Conservation (phyloP, 2,113 vertebrate species). For the Orthochromis indermauri region DNA sequence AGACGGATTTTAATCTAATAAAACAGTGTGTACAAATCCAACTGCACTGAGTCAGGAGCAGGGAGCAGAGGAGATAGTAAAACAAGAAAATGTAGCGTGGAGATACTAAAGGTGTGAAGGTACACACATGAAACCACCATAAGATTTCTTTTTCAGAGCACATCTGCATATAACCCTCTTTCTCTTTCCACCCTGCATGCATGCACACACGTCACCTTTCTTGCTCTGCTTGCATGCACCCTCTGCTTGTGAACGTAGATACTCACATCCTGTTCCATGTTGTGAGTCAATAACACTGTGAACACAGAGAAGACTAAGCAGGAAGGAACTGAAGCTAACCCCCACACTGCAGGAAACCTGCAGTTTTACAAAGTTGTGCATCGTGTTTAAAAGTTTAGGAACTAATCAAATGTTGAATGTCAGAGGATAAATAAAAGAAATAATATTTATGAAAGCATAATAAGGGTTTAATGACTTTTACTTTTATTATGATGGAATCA, state of each 20-base stretch:
- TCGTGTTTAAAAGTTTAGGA: background rate
- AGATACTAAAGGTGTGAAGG: background rate
- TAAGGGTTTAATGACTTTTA: background rate
- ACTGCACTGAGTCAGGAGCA: background rate
- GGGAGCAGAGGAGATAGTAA: background rate
- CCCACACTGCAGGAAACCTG: constrained; percentile 11
- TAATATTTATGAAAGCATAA: background rate
- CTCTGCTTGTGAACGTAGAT: background rate
- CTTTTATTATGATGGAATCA: background rate
- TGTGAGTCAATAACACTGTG: background rate
- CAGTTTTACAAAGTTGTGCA: background rate
- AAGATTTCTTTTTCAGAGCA: background rate
- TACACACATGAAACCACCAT: background rate
- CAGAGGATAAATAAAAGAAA: background rate
- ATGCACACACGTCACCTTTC: background rate
- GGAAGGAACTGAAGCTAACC: background rate
- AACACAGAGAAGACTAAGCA: background rate
- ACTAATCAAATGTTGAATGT: background rate
- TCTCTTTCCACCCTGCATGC: background rate
- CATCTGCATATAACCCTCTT: background rate
- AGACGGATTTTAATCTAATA: background rate
- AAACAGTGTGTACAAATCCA: background rate
- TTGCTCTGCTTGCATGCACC: background rate
- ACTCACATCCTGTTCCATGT: constrained; percentile 37
- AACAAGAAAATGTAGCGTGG: background rate